Evolutionary conservation across 2,113 vertebrate genomes (phyloP).

Genomic region (Mirounga angustirostris): DNA sequence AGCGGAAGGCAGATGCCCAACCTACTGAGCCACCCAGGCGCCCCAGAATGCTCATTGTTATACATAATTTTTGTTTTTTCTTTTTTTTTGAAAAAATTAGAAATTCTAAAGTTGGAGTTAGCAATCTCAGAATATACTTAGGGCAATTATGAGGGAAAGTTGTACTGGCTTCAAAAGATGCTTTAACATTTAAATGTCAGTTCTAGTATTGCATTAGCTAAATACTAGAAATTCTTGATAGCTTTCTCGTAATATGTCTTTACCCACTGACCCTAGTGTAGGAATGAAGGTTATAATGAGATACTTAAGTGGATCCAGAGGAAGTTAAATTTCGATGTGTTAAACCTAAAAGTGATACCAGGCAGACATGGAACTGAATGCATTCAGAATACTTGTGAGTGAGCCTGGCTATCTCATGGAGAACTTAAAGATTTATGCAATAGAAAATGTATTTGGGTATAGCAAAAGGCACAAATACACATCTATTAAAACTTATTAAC

Average conservation of each 20-base stretch:
- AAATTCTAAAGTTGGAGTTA: conserved; percentile 15
- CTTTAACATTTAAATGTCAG: background rate
- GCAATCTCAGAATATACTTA: background rate
- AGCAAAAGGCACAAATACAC: background rate
- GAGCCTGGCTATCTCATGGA: background rate
- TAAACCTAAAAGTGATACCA: background rate
- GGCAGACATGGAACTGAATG: background rate
- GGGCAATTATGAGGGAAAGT: background rate
- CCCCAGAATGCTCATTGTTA: background rate
- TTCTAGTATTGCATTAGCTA: background rate
- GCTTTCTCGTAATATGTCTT: background rate
- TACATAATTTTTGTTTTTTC: background rate
- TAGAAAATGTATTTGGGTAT: conserved; percentile 24
- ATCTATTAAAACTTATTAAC: background rate
- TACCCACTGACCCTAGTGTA: background rate
- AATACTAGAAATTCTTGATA: conserved; percentile 15
- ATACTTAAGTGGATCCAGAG: background rate
- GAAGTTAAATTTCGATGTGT: background rate
- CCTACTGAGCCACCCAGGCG: too few relatives aligned
- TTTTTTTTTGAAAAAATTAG: background rate
- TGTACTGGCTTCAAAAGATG: background rate
- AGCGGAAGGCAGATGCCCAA: too few relatives aligned
- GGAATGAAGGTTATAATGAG: background rate
- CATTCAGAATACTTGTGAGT: background rate
- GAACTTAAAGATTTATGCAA: background rate